These are phyloP conservation scores for Chalcis sispes DNA, from an alignment of 2,888 invertebrate species.

Conservation along the genomic window DNA sequence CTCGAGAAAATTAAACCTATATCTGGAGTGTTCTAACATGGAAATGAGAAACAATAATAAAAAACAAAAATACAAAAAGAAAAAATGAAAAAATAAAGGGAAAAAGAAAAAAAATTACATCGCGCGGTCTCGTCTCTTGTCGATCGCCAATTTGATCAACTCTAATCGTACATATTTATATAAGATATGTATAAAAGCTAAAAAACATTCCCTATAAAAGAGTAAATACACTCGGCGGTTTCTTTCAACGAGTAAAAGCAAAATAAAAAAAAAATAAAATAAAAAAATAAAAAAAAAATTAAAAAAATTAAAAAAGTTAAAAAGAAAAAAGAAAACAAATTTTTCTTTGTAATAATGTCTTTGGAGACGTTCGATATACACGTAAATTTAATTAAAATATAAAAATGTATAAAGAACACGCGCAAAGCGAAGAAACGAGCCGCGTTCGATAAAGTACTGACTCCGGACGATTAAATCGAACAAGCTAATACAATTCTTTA, in stretches of 20 bases:
- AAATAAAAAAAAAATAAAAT: too few species aligned
- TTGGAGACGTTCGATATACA: slow-evolving; percentile 54
- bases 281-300: too few species aligned
- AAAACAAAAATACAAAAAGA: too few species aligned
- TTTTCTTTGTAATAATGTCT: slow-evolving; percentile 57
- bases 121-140: slow-evolving; percentile 51
- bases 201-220: slow-evolving; percentile 41
- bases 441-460: slow-evolving; percentile 53
- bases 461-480: slow-evolving; percentile 43
- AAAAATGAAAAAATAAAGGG: slow-evolving; percentile 56
- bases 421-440: slow-evolving; percentile 50
- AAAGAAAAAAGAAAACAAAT: too few species aligned
- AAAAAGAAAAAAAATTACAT: slow-evolving; percentile 57
- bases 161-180: slow-evolving; percentile 30
- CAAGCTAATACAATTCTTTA: slow-evolving; percentile 42
- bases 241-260: not conserved
- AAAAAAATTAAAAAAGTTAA: too few species aligned
- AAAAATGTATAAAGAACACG: not conserved
- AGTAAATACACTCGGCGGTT: slow-evolving; percentile 22
- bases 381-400: slow-evolving; percentile 17
- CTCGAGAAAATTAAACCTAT: slow-evolving; percentile 53
- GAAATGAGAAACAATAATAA: too few species aligned
- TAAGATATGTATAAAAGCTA: too few species aligned
- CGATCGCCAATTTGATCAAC: slow-evolving; percentile 36
- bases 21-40: slow-evolving; percentile 34